A percentile compares a stretch with the other conserved stretches of the same genome.
Conservation (phyloP, 2,797 vertebrate species). For the Lagothrix lagotricha region DNA sequence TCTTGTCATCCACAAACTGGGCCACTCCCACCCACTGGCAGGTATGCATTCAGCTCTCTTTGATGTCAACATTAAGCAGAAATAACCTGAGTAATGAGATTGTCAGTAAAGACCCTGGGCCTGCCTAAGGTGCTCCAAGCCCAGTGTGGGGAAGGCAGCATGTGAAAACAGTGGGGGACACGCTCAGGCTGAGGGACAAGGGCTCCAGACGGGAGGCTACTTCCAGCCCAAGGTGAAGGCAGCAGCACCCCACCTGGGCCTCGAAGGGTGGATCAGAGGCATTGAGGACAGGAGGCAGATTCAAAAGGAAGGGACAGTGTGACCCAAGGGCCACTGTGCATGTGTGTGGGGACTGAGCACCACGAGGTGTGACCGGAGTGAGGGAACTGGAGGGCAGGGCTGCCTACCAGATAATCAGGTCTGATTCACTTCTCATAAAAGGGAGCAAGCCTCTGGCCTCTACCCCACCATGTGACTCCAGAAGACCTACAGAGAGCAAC, state of each 20-base stretch:
- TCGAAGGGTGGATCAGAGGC: background rate
- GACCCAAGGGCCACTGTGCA: background rate
- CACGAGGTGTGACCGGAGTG: accelerated
- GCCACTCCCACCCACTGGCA: background rate
- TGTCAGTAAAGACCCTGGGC: background rate
- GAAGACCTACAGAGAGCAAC: background rate
- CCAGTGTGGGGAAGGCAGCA: background rate
- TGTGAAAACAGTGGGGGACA: background rate
- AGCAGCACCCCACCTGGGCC: background rate
- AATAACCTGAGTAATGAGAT: background rate
- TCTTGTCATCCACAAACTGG: background rate
- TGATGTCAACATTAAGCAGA: background rate
- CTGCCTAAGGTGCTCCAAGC: background rate
- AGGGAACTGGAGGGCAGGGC: background rate
- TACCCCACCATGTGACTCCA: accelerated
- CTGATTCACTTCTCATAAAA: background rate
- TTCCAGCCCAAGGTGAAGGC: background rate
- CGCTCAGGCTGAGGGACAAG: accelerated
- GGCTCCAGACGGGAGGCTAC: background rate
- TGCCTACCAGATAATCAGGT: background rate
- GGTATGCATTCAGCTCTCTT: background rate
- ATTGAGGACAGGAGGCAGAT: background rate
- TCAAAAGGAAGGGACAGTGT: background rate
- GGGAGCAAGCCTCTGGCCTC: background rate
- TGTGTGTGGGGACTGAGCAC: background rate